A percentile compares a stretch with the other conserved stretches of the same genome.
phyloP scores from a whole-genome alignment of 2,797 vertebrate genomes.

The Arremon brunneinucha region DNA sequence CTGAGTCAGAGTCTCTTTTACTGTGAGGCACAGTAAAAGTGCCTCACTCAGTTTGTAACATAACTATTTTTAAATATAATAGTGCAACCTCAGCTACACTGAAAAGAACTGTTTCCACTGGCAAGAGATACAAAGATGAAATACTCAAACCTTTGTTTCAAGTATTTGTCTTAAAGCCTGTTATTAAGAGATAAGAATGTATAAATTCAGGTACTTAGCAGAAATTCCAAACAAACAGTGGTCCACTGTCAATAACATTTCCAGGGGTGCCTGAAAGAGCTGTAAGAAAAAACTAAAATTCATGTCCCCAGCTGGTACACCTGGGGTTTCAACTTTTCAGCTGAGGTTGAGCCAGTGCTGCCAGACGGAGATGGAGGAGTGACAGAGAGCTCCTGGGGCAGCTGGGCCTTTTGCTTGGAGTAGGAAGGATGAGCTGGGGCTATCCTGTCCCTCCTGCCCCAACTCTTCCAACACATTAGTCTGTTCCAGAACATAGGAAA shows the following conservation, averaged over 20 bases:
- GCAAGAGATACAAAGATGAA: neutral
- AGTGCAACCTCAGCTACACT: neutral
- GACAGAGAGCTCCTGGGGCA: neutral
- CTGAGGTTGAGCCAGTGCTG: neutral
- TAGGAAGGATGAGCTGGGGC: rapidly evolving
- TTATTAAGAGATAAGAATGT: neutral
- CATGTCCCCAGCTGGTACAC: neutral
- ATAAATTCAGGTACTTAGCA: neutral
- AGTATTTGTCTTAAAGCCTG: neutral
- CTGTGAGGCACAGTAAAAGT: too few species aligned
- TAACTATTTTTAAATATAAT: neutral
- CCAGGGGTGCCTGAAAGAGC: neutral
- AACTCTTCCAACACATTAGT: neutral
- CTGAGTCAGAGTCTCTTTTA: too few species aligned
- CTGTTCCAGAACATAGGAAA: neutral
- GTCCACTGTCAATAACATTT: neutral
- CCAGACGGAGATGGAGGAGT: too few species aligned
- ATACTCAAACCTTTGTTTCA: neutral
- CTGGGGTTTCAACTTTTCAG: neutral
- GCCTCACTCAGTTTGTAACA: neutral
- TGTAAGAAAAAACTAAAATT: neutral
- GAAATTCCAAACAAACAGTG: neutral
- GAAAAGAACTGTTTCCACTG: neutral
- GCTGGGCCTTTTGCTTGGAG: neutral
- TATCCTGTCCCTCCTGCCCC: neutral